Evolutionary conservation across 2,888 invertebrate genomes (phyloP).

Genomic region (Euphydryas editha): DNA sequence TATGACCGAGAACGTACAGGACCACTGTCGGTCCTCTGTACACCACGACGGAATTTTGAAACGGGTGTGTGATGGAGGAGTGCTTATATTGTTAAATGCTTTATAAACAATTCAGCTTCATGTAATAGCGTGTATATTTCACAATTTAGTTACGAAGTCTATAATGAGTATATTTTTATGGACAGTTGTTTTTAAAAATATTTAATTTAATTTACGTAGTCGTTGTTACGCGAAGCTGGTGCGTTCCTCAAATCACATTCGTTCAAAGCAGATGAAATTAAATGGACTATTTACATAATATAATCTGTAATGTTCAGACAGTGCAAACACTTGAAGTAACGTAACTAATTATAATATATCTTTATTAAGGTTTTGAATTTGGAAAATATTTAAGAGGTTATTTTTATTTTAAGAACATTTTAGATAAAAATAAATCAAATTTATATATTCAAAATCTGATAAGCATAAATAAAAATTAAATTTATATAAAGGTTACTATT

Average conservation of each 20-base stretch:
- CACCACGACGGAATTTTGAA: constrained; percentile 11
- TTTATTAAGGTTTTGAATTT: not conserved
- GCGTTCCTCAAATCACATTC: constrained; percentile 5
- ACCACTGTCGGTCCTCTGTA: constrained; percentile 3
- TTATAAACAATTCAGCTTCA: constrained; percentile 11
- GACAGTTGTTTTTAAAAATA: no score
- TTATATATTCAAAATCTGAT: no score
- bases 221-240: not conserved
- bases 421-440: no score
- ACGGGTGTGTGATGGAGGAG: constrained; percentile 18
- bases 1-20: not conserved
- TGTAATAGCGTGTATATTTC: not conserved
- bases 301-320: not conserved
- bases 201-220: not conserved
- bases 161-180: no score
- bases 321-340: not conserved
- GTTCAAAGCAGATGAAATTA: not conserved
- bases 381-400: no score
- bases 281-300: not conserved
- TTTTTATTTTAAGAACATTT: no score
- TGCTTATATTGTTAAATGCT: constrained; percentile 8
- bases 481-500: no score
- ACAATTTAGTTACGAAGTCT: no score
- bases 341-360: not conserved
- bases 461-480: no score